Percentiles rank a stretch among this genome's conserved stretches.
These are phyloP conservation scores for Halcyon chelicuti DNA, from an alignment of 2,797 vertebrate species.

Conservation along the genomic window DNA sequence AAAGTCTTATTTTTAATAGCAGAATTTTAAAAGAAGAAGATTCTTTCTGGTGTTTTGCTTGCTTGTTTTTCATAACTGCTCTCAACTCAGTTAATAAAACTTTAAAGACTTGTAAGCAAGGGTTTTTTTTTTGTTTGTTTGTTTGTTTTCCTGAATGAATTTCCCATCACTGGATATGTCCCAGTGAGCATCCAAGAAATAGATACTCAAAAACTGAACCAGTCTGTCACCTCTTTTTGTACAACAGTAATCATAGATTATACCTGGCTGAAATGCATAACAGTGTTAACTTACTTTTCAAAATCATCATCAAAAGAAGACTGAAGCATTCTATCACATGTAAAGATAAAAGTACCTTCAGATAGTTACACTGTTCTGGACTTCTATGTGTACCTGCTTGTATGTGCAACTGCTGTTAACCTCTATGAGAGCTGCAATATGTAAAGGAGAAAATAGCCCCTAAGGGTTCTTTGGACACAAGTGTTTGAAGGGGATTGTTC, in stretches of 20 bases:
- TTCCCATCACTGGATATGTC: neutral
- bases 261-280: neutral
- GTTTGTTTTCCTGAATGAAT: rapidly evolving
- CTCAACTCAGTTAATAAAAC: neutral
- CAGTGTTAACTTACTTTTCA: neutral
- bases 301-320: constrained; percentile 45
- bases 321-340: neutral
- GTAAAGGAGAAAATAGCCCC: neutral
- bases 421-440: neutral
- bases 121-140: neutral
- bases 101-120: neutral
- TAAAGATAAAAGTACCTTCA: constrained; percentile 36
- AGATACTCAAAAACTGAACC: neutral
- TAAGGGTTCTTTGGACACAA: constrained; percentile 2
- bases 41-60: neutral
- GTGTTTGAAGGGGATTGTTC: neutral
- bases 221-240: neutral
- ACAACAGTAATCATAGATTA: neutral
- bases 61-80: neutral
- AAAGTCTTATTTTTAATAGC: neutral
- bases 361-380: constrained; percentile 13
- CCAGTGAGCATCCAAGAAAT: neutral
- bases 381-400: neutral
- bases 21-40: neutral
- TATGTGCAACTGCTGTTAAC: neutral